Base-by-base conservation (phyloP, 1,140 invertebrate genomes). In the Microplitis mediator region DNA sequence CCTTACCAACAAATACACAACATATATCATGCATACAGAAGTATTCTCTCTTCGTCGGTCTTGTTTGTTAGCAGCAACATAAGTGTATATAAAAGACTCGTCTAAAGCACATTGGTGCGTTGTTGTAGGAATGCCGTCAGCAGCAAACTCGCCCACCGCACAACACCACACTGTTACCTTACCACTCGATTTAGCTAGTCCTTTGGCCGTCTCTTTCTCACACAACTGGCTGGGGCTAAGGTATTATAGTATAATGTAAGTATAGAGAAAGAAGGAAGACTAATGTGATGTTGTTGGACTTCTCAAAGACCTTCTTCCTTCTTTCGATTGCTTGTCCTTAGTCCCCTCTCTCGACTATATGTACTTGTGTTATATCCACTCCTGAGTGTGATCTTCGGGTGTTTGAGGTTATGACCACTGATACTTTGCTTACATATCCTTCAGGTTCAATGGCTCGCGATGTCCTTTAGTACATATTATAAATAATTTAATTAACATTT, bases 91-190 rank as follows among this genome's bases (percentile, higher is more conserved):
- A 23, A 23, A 23, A 23, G 23, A 23, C 23, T 23, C 23, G 23
- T 23, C 23, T 23, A 23, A 23, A 6, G 39, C 11, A 11, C 11
- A 76, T 75, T 76, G 79, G 74, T 77, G 72, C 78, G 79, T 74
- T 77, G 79, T 80, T 62, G 71, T 79, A 80, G 79, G 80, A 82
- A 81, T 82, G 80, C 80, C 78, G 80, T 82, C 80, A 76, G 80
- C 80, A 76, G 78, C 78, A 6, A 80, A 78, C 80, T 82, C 80
- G 79, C 80, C 80, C 80, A 80, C 79, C 79, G 79, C 65, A 54
- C 51, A 50, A 31, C 32, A 34, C 65, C 13, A 62, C 60, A 5
- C 13, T 62, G 35, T 73, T 75, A 23, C 23, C 74, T 74, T 77
- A 71, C 73, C 69, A 74, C 75, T 74, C 75, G 73, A 72, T 60